Evolutionary conservation across 1,140 invertebrate genomes (phyloP), one percentile per base, ranked within the genome.

Genomic region (Zaprionus africanus): DNA sequence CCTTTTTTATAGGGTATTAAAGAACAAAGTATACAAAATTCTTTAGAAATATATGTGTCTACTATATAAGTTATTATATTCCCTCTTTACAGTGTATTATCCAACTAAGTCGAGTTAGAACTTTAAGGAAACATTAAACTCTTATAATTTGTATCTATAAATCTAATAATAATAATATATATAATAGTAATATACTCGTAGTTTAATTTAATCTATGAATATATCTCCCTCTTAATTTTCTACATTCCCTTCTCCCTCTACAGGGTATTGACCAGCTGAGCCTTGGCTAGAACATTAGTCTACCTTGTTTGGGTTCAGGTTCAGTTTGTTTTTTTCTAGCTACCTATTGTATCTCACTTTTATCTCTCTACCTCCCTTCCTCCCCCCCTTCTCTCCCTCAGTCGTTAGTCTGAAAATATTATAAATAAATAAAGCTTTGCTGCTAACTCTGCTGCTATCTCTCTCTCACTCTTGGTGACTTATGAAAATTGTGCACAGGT

Each of bases 401-500:
- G n/a, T 31, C 15, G 36, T 26, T 31, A 53, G 31, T 69, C 59
- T 43, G 41, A 36, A 41, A 43, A 61, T 28, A 41, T 38, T 46
- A 61, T 61, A 43, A 15, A 61, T 61, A 26, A 60, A 60, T 28
- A 38, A 31, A 58, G 57, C 66, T 74, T 69, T 69, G 53, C 31
- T 69, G 31, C 60, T 68, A 51, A 54, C 41, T 17, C 6, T 46
- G n/a, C 17, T 7, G 6, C n/a, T 17, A 7, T 43, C 5, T 43
- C 41, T 54, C 59, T 36, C 22, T 54, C 58, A 22, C 31, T 76
- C 79, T 76, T 36, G 64, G 76, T 36, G 15, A 4, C 15, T 63
- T 79, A 31, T 62, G 51, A 67, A 78, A 81, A 81, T 62, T 34
- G 9, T 34, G 38, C 63, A 66, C 77, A 75, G 66, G 72, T 75